Percentiles rank a stretch among this genome's conserved stretches.
phyloP scores from a whole-genome alignment of 2,113 vertebrate genomes.

The Indri indri region DNA sequence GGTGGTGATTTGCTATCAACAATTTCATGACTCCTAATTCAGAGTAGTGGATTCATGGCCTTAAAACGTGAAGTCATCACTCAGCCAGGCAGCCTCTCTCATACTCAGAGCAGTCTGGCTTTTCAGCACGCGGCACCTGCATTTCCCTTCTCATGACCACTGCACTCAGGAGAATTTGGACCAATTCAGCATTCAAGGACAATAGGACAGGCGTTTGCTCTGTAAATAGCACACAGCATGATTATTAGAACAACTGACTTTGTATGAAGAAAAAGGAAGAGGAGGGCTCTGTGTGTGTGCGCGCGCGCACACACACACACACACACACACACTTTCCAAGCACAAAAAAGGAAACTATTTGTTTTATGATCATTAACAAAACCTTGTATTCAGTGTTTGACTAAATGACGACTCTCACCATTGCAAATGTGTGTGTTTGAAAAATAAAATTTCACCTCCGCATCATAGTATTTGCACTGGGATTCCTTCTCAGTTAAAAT shows the following conservation, averaged over 20 bases:
- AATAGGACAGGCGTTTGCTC: conserved; percentile 37
- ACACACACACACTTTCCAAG: not conserved
- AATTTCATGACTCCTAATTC: conserved; percentile 70
- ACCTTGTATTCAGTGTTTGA: not conserved
- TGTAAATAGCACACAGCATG: not conserved
- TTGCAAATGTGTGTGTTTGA: not conserved
- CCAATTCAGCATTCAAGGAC: conserved; percentile 55
- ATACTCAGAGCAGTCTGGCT: conserved; percentile 48
- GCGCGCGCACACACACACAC: accelerated
- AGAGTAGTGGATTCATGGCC: conserved; percentile 44
- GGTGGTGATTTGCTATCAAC: conserved; percentile 56
- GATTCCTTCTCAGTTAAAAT: conserved; percentile 33
- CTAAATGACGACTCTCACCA: not conserved
- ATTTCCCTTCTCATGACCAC: conserved; percentile 17
- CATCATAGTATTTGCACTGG: not conserved
- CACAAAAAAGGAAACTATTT: not conserved
- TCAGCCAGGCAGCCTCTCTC: conserved; percentile 59
- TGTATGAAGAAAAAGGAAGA: not conserved
- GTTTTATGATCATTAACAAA: not conserved
- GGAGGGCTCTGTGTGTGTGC: not conserved
- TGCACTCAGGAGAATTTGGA: conserved; percentile 59
- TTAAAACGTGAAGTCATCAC: conserved; percentile 50
- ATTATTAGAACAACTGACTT: not conserved
- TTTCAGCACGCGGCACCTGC: conserved; percentile 75
- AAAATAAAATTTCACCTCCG: conserved; percentile 4